phyloP scores from a whole-genome alignment of 2,888 invertebrate genomes.

The Leptopilina myrica region DNA sequence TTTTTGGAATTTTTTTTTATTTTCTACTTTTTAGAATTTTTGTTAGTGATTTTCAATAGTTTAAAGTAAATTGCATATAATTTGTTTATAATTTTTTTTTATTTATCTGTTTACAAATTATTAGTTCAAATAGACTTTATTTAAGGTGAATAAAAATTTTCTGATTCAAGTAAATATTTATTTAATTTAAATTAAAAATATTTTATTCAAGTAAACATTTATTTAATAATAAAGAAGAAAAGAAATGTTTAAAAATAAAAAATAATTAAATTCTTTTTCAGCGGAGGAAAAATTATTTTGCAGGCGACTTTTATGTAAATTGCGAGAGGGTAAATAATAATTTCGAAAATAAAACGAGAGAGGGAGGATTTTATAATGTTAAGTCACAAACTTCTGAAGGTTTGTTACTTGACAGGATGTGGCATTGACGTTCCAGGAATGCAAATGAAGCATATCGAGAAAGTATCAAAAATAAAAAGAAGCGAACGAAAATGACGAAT shows the following conservation, averaged over 20 bases:
- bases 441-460: slow-evolving; percentile 62
- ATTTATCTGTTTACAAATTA: too few relatives aligned
- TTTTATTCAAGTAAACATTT: too few relatives aligned
- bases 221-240: too few relatives aligned
- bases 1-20: background rate
- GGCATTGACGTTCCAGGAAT: slow-evolving; percentile 63
- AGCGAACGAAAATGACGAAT: slow-evolving; percentile 41
- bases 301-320: background rate
- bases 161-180: too few relatives aligned
- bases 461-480: slow-evolving; percentile 49
- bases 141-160: too few relatives aligned
- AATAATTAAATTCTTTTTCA: too few relatives aligned
- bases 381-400: slow-evolving; percentile 43
- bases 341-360: background rate
- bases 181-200: too few relatives aligned
- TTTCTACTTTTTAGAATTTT: background rate
- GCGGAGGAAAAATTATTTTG: background rate
- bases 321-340: background rate
- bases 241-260: too few relatives aligned
- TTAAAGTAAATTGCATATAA: too few relatives aligned
- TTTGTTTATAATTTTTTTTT: too few relatives aligned
- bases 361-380: slow-evolving; percentile 14
- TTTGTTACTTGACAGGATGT: slow-evolving; percentile 58
- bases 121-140: too few relatives aligned
- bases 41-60: too few relatives aligned